Conservation (phyloP, 2,113 vertebrate species). For the Lepisosteus oculatus region DNA sequence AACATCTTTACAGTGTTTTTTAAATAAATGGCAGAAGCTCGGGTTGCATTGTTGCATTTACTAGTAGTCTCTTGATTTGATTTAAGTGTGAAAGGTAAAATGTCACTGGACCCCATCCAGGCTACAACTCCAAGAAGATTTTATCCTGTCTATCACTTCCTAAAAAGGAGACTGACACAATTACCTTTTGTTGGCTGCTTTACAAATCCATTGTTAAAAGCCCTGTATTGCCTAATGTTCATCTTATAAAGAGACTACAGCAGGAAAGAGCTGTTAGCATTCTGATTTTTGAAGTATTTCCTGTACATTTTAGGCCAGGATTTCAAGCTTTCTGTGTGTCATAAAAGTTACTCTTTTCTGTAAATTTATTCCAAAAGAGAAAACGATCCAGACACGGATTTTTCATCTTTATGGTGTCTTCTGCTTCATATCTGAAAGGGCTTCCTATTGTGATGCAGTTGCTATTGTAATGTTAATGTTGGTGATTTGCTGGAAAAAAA, state of each 20-base stretch:
- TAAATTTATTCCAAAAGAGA: constrained; percentile 1
- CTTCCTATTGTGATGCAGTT: constrained; percentile 5
- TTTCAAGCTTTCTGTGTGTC: background rate
- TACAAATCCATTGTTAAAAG: background rate
- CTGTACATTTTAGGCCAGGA: background rate
- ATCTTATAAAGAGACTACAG: background rate
- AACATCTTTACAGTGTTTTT: too few relatives aligned
- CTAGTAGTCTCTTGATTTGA: too few relatives aligned
- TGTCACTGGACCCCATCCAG: background rate
- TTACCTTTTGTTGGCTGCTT: background rate
- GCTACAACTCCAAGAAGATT: background rate
- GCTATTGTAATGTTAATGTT: constrained; percentile 15
- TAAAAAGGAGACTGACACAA: constrained; percentile 10
- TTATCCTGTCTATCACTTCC: background rate
- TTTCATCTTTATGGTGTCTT: background rate
- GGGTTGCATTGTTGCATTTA: too few relatives aligned
- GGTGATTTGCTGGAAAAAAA: background rate
- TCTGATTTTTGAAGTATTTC: background rate
- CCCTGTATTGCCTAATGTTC: background rate
- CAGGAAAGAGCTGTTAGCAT: background rate
- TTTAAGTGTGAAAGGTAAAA: too few relatives aligned
- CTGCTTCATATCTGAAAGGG: background rate
- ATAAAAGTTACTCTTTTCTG: background rate
- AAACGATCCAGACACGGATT: background rate
- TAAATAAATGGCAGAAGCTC: too few relatives aligned